Base-by-base conservation (phyloP, 2,888 invertebrate genomes). In the Hirtodrosophila duncani region DNA sequence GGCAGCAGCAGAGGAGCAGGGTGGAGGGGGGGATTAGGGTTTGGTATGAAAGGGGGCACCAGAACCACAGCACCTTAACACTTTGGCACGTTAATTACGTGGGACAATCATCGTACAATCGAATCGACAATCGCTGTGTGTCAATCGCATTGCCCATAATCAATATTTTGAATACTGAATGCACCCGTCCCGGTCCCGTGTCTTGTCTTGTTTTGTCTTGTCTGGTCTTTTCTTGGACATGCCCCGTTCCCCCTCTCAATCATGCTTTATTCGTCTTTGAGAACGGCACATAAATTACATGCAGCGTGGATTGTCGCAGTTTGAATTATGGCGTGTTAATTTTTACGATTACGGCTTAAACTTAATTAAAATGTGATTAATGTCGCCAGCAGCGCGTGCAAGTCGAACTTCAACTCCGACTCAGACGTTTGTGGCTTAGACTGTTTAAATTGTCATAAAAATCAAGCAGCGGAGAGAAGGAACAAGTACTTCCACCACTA, bases 291-390 rank as follows among this genome's bases (percentile, higher is more conserved):
- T 74, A 74, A 74, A 74, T 78, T 74, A 74, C 72, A 74, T 65
- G 72, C 79, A 74, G 72, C 72, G 72, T 59, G 59, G 34, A 72
- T 72, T 72, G 72, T 72, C 79, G 79, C 79, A 63, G 71, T 74
- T n/a, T 78, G 72, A 74, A 79, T 74, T 74, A 74, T 74, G 79
- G 72, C 79, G 72, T 74, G 72, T 74, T 74, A 78, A 74, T 74
- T 74, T 74, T 74, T 75, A 72, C 72, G 72, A 74, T 72, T 74
- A 74, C 72, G 79, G 72, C 72, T 74, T 74, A 74, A 78, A 78
- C 72, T 74, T 74, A 74, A 74, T 74, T 74, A 74, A 74, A 74
- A 78, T 74, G 72, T 74, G 72, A 79, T 74, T 79, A 74, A 78
- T 79, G 79, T 65, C 65, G 39, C 45, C 20, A 46, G 39, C 21